phyloP scores from a whole-genome alignment of 2,113 vertebrate species.

The Hirundichthys speculiger region DNA sequence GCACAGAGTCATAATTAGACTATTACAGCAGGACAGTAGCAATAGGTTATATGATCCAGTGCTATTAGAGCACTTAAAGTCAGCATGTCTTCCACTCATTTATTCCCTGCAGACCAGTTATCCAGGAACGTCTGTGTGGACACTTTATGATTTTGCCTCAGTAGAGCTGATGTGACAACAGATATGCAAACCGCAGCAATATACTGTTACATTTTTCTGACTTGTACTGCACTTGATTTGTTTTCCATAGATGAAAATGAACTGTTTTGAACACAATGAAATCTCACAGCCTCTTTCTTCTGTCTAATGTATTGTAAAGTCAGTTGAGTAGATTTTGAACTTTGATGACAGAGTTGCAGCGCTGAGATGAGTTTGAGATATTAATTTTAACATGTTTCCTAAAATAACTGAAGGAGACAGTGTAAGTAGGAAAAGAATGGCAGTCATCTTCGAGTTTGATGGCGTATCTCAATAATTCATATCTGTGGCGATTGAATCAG shows the following conservation, averaged over 20 bases:
- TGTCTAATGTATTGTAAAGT: constrained; percentile 1
- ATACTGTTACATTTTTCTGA: constrained; percentile 7
- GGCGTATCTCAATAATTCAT: constrained; percentile 25
- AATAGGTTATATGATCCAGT: constrained; percentile 61
- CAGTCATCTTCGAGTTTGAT: constrained; percentile 30
- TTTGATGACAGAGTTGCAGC: neutral
- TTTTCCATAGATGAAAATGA: constrained; percentile 33
- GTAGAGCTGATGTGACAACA: constrained; percentile 35
- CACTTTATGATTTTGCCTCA: constrained; percentile 46
- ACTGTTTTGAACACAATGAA: constrained; percentile 26
- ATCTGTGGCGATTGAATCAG: constrained; percentile 40
- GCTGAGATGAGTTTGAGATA: neutral
- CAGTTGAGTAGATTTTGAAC: constrained; percentile 1
- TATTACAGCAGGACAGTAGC: constrained; percentile 55
- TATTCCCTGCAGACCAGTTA: constrained; percentile 54
- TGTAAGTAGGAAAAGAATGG: neutral
- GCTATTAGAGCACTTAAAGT: constrained; percentile 68
- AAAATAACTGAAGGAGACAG: neutral
- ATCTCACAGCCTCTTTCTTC: neutral
- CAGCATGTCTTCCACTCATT: constrained; percentile 55
- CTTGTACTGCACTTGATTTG: constrained; percentile 3
- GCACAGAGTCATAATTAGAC: constrained; percentile 60
- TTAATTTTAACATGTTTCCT: neutral
- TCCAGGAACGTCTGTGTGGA: constrained; percentile 22
- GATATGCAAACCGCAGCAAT: constrained; percentile 29